Conservation (phyloP, 2,113 vertebrate genomes). For the Mesoclemmys tuberculata region DNA sequence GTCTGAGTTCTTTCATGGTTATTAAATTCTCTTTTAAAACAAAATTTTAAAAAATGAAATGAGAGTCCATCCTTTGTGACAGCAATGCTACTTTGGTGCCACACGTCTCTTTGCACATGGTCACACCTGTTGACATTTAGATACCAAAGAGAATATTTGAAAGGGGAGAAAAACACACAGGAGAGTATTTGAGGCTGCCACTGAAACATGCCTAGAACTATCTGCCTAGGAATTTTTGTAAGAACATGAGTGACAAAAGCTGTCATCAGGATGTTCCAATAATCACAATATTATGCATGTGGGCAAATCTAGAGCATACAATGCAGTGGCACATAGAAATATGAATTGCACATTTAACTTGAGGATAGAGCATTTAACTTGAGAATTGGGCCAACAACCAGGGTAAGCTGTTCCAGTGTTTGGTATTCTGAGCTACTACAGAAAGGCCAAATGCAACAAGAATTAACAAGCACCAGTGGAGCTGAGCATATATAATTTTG, state of each 20-base stretch:
- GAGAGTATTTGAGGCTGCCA: not conserved
- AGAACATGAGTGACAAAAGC: not conserved
- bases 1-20: not conserved
- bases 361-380: not conserved
- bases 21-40: not conserved
- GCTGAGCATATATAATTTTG: fast-evolving
- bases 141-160: not conserved
- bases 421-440: not conserved
- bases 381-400: not conserved
- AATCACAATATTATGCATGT: not conserved
- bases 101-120: not conserved
- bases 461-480: not conserved
- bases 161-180: not conserved
- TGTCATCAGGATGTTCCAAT: not conserved
- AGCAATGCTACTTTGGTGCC: not conserved
- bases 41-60: not conserved
- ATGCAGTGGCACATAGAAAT: not conserved
- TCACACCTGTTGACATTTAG: not conserved
- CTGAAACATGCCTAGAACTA: not conserved
- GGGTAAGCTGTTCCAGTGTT: not conserved
- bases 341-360: not conserved
- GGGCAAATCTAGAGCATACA: not conserved
- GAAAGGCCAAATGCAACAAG: not conserved
- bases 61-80: not conserved
- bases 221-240: not conserved